Percentiles rank a stretch among this genome's conserved stretches.
Evolutionary conservation across 2,888 invertebrate species (phyloP).

Genomic region (Hirudinaria manillensis): DNA sequence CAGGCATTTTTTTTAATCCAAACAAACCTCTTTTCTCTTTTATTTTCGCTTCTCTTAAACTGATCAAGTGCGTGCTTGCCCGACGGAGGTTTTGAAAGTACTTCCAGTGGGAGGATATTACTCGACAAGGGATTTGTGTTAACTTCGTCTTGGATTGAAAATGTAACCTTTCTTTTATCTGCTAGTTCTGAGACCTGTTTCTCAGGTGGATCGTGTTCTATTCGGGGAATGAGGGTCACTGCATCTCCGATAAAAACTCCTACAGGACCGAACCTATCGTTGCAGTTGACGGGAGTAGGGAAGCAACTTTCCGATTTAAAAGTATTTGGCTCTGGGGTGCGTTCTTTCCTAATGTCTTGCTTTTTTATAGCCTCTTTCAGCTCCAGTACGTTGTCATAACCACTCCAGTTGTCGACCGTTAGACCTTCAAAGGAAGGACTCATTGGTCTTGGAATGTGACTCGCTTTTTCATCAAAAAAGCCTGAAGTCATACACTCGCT

Average conservation of each 20-base stretch:
- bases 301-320: background rate
- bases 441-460: constrained; percentile 8
- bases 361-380: constrained; percentile 26
- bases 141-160: background rate
- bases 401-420: constrained; percentile 25
- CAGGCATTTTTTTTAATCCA: background rate
- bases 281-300: background rate
- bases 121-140: background rate
- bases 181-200: background rate
- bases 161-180: constrained; percentile 4
- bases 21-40: background rate
- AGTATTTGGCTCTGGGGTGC: background rate
- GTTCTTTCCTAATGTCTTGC: background rate
- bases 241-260: background rate
- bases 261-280: background rate
- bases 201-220: background rate
- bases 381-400: constrained; percentile 34
- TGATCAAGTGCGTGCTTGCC: background rate
- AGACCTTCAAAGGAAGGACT: background rate
- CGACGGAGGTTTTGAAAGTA: background rate
- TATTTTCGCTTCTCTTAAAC: background rate
- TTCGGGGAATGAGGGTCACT: background rate
- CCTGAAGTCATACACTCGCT: background rate
- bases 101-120: background rate
- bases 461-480: constrained; percentile 10